A percentile compares a stretch with the other conserved stretches of the same genome.
phyloP scores from a whole-genome alignment of 2,888 invertebrate genomes.

The Halictus quadricinctus region DNA sequence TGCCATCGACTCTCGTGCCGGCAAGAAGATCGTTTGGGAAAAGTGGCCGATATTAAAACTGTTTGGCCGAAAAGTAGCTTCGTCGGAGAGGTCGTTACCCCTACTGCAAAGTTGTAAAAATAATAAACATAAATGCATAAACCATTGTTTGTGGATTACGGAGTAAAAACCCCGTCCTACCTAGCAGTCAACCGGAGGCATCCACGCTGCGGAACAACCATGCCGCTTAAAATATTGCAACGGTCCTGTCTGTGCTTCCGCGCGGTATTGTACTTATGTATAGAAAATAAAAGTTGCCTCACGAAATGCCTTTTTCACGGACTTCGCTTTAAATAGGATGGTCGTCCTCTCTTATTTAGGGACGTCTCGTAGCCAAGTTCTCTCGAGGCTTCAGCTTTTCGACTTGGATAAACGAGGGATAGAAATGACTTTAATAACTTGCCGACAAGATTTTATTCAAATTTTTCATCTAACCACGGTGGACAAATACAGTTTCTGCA shows the following conservation, averaged over 20 bases:
- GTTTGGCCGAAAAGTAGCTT: conserved; percentile 12
- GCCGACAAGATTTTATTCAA: neutral
- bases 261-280: conserved; percentile 48
- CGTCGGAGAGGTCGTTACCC: conserved; percentile 47
- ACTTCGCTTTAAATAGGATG: neutral
- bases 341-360: no score
- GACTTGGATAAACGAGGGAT: neutral
- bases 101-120: conserved; percentile 76
- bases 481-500: neutral
- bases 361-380: neutral
- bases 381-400: neutral
- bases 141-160: conserved; percentile 74
- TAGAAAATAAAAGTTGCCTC: conserved; percentile 54
- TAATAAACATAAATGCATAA: conserved; percentile 78
- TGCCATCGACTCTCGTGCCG: neutral
- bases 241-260: conserved; percentile 32
- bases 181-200: conserved; percentile 32
- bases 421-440: neutral
- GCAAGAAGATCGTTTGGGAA: conserved; percentile 8
- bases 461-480: neutral
- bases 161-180: conserved; percentile 61
- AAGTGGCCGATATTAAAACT: conserved; percentile 50
- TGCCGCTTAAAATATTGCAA: conserved; percentile 52
- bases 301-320: neutral
- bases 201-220: conserved; percentile 18